Base-by-base conservation (phyloP, 2,113 vertebrate species). In the Bos javanicus region DNA sequence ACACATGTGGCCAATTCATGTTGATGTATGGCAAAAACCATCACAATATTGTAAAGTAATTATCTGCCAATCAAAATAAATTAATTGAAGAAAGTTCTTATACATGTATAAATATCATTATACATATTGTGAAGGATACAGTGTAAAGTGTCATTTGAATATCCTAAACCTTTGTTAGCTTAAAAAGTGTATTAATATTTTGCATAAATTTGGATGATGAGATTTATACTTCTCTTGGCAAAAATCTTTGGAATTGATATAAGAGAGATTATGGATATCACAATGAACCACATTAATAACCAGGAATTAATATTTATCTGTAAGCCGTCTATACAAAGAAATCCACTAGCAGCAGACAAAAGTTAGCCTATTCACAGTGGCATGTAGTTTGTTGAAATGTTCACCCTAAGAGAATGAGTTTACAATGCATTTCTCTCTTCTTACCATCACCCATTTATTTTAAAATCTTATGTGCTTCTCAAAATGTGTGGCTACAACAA, bases 401-500 rank as follows among this genome's bases (percentile, higher is more conserved):
- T 96, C 26, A 94, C 62, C 17, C 54, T 57, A 7, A 96, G 91
- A 95, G 97, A 74, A 46, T 67, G 43, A 82, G 56, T 81, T 93
- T 48, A 46, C 17, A 26, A 84, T 87, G 94, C 92, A 92, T 97
- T 98, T 97, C 71, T 95, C 4, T 12, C 48, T 90, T 96, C 74
- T 60, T 64, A 90, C 54, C 92, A 87, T 36, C 15, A 87, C 46
- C n/a, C 92, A 67, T 76, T 96, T 96, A 83, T 92, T 97, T 92
- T 88, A 98, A 94, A 95, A 96, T 86, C 50, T 21, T 94, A 17
- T 95, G 96, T 98, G 78, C 81, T 96, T 97, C 91, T 87, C 91
- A 97, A 90, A 98, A 91, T 95, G 48, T 86, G 52, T 74, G 97
- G 80, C 96, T 97, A 87, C 54, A 64, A 87, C 54, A 98, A 98